A percentile compares a stretch with the other conserved stretches of the same genome.
These are phyloP conservation scores for Cryptotis parvus DNA, from an alignment of 2,113 vertebrate species.

Conservation along the genomic window DNA sequence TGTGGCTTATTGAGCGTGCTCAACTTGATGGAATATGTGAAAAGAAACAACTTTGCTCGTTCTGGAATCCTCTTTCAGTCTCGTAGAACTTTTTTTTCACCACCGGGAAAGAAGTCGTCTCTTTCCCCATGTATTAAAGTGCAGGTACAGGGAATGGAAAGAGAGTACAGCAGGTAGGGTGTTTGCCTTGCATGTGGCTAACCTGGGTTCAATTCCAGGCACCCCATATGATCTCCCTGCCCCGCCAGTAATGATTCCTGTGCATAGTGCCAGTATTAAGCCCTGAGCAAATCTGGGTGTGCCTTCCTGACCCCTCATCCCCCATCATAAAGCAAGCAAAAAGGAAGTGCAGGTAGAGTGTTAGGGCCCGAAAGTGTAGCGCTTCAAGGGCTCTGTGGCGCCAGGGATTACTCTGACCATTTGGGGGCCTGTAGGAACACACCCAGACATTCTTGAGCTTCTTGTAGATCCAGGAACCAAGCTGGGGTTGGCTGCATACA, in stretches of 20 bases:
- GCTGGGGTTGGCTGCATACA: too few species aligned
- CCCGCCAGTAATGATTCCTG: too few species aligned
- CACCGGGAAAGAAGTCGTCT: slow-evolving; percentile 25
- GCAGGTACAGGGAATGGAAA: not conserved
- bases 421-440: too few species aligned
- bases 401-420: too few species aligned
- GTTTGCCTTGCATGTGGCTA: not conserved
- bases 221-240: not conserved
- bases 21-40: not conserved
- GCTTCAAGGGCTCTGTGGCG: too few species aligned
- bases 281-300: too few species aligned
- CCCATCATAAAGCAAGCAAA: not conserved
- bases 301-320: too few species aligned
- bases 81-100: slow-evolving; percentile 6
- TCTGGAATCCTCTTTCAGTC: not conserved
- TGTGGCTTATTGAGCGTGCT: not conserved
- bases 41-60: not conserved
- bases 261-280: too few species aligned
- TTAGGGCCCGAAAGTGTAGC: too few species aligned
- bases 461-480: too few species aligned
- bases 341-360: too few species aligned
- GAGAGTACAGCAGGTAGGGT: not conserved
- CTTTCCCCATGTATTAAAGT: slow-evolving; percentile 15
- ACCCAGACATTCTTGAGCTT: too few species aligned
- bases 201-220: not conserved